phyloP scores from a whole-genome alignment of 2,888 invertebrate species.

The Empis livida region DNA sequence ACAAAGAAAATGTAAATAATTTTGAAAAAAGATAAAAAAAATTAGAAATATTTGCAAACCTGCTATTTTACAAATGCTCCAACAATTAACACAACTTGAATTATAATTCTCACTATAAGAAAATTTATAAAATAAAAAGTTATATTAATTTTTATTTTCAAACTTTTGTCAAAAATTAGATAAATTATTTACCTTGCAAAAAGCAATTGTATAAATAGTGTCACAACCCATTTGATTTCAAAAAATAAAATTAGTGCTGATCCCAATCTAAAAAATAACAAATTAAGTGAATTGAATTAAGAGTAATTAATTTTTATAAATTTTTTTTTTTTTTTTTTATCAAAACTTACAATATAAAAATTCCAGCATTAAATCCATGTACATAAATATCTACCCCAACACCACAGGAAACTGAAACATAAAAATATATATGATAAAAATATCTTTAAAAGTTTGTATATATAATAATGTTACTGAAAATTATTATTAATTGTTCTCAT shows the following conservation, averaged over 20 bases:
- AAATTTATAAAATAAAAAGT: constrained; percentile 5
- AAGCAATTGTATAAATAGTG: constrained; percentile 44
- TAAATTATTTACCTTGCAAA: constrained; percentile 26
- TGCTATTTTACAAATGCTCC: constrained; percentile 21
- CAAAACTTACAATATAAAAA: constrained; percentile 48
- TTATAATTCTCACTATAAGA: constrained; percentile 23
- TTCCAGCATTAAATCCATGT: constrained; percentile 45
- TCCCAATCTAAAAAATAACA: constrained; percentile 39
- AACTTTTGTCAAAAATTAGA: too few relatives aligned
- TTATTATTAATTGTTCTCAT: too few relatives aligned
- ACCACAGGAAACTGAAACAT: constrained; percentile 46
- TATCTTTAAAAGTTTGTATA: too few relatives aligned
- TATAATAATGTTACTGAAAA: too few relatives aligned
- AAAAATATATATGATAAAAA: not conserved
- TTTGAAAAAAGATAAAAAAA: too few relatives aligned
- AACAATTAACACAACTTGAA: constrained; percentile 24
- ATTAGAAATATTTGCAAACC: too few relatives aligned
- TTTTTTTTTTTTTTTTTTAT: constrained; percentile 1
- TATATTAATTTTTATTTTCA: too few relatives aligned
- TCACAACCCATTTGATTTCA: constrained; percentile 52
- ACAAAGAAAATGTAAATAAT: too few relatives aligned
- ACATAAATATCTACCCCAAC: constrained; percentile 50
- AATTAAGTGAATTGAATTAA: constrained; percentile 14
- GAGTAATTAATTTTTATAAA: not conserved
- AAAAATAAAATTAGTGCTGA: constrained; percentile 44